Conservation (phyloP, 2,113 vertebrate species). For the Todiramphus saurophagus region DNA sequence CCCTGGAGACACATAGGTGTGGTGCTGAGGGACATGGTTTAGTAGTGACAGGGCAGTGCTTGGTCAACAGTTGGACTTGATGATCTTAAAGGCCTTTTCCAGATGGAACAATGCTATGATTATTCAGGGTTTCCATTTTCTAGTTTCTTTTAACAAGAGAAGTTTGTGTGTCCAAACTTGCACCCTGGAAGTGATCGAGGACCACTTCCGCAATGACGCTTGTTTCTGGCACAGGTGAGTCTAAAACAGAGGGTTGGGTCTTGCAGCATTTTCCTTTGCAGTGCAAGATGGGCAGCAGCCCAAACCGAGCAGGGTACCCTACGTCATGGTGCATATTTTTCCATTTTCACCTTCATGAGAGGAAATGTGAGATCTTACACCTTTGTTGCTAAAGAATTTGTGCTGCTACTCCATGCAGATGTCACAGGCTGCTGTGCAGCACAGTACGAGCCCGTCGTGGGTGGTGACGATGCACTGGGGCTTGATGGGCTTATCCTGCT, state of each 20-base stretch:
- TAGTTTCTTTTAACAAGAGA: background rate
- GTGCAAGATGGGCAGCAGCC: background rate
- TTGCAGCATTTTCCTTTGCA: background rate
- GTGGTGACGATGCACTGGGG: fast-evolving
- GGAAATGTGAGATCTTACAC: background rate
- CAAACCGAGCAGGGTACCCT: fast-evolving
- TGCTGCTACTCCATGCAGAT: background rate
- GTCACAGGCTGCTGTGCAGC: background rate
- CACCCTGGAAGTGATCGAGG: background rate
- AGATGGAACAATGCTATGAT: too few species aligned
- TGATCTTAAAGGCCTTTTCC: too few species aligned
- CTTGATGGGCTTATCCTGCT: background rate
- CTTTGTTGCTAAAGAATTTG: background rate
- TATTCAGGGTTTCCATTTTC: background rate
- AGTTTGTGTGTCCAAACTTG: too few species aligned
- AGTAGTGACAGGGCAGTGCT: too few species aligned
- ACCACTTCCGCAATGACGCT: background rate
- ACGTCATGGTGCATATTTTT: fast-evolving
- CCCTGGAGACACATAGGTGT: too few species aligned
- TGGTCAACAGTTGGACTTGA: too few species aligned
- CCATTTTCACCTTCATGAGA: background rate
- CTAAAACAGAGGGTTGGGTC: background rate
- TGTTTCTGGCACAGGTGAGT: background rate
- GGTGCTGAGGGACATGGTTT: too few species aligned
- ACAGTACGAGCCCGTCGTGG: fast-evolving